Evolutionary conservation across 1,140 invertebrate species (phyloP).

Genomic region (Orius insidiosus): DNA sequence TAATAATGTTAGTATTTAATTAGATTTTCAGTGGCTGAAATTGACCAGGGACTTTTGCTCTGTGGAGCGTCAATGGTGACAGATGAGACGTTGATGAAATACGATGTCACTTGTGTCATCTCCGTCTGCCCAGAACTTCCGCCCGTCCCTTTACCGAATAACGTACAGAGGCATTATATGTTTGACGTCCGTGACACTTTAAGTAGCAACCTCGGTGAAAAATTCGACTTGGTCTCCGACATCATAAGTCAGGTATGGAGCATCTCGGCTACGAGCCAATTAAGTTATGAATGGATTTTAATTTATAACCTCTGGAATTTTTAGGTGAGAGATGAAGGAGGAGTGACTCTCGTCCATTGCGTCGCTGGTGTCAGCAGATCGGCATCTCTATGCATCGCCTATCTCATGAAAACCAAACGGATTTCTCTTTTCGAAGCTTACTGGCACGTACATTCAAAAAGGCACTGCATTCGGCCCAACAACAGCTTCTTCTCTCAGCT

Average conservation of each 20-base stretch:
- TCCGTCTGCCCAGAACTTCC: slow-evolving; percentile 73
- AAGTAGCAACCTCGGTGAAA: slow-evolving; percentile 41
- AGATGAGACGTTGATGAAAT: slow-evolving; percentile 29
- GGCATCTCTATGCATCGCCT: slow-evolving; percentile 68
- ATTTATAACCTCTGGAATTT: slow-evolving; percentile 10
- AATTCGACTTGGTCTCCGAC: slow-evolving; percentile 61
- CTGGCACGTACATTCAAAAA: slow-evolving; percentile 42
- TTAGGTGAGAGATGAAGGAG: slow-evolving; percentile 40
- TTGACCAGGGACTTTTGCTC: slow-evolving; percentile 40
- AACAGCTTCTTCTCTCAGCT: slow-evolving; percentile 80
- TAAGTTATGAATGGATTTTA: too few relatives aligned
- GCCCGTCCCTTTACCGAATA: slow-evolving; percentile 40
- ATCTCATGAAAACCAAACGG: slow-evolving; percentile 66
- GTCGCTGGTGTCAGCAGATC: slow-evolving; percentile 78
- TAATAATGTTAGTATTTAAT: too few relatives aligned
- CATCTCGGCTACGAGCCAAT: too few relatives aligned
- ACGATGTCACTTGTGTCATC: slow-evolving; percentile 50
- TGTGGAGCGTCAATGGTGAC: slow-evolving; percentile 38
- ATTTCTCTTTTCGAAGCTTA: slow-evolving; percentile 66
- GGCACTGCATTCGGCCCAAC: slow-evolving; percentile 74
- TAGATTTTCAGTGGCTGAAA: slow-evolving; percentile 22
- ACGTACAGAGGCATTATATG: slow-evolving; percentile 38
- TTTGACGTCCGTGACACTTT: slow-evolving; percentile 53
- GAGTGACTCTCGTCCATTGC: slow-evolving; percentile 71
- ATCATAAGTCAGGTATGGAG: slow-evolving; percentile 42